Base-by-base conservation (phyloP, 2,113 vertebrate genomes). In the Scatophagus argus region DNA sequence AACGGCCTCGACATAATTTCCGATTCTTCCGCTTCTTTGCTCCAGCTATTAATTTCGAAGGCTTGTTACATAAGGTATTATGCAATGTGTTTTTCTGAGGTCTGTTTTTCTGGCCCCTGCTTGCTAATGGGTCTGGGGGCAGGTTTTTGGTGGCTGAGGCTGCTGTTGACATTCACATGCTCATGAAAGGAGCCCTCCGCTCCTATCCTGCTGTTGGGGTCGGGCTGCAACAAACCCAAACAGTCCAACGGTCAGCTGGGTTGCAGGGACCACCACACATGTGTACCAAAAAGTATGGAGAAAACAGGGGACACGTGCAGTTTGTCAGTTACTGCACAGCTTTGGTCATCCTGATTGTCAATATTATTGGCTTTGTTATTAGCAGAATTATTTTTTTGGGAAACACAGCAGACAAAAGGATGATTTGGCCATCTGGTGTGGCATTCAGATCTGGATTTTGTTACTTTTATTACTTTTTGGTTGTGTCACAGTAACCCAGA, bases 41-140 rank as follows among this genome's bases (percentile, higher is more conserved):
- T 56, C 47, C 62, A 71, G 27, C 80, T 78, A 82, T 88, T 90
- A 88, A 88, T 89, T 90, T 87, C 43, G 14, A 79, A 58, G 49
- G 66, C 46, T 52, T n/a, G 77, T 93, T 92, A 71, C 63, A 23
- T 85, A 92, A 93, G 32, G 6, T 39, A 65, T 93, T 92, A 91
- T 77, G 77, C 82, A 93, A 93, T 85, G 34, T 84, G 77, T 90
- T 90, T 89, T 87, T 68, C 49, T 2, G 5, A 23, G 4, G 19
- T 56, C 70, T 78, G 49, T 87, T 91, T 88, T 85, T 84, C 81
- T 71, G 63, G 75, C 13, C 61, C 64, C 60, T 29, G 32, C 62
- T 67, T 47, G 25, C 71, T 86, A 89, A 86, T 68, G 69, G 83
- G 77, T 85, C 79, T 54, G 56, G 67, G 82, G 79, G 74, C 60